phyloP scores from a whole-genome alignment of 2,888 invertebrate genomes.

The Andrena fulva region DNA sequence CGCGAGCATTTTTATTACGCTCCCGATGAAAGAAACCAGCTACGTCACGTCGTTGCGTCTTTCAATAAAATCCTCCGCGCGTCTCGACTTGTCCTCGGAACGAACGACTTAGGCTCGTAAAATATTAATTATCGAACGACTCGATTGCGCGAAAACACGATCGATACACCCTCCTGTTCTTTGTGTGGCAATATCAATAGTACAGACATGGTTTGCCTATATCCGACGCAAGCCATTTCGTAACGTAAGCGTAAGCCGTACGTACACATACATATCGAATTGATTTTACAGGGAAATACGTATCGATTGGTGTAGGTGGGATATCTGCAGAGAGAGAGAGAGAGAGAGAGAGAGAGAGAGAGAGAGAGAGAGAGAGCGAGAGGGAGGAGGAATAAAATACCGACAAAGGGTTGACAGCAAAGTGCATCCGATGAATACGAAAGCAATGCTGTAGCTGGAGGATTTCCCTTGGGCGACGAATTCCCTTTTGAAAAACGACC shows the following conservation, averaged over 20 bases:
- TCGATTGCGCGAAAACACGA: background rate
- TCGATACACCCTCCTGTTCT: background rate
- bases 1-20: background rate
- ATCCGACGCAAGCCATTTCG: background rate
- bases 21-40: background rate
- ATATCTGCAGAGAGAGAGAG: background rate
- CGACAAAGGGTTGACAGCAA: conserved; percentile 9
- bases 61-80: background rate
- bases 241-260: background rate
- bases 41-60: background rate
- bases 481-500: conserved; percentile 28
- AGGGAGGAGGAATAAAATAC: conserved; percentile 12
- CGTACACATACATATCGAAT: background rate
- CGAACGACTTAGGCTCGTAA: background rate
- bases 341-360: too few relatives aligned
- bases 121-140: conserved; percentile 1
- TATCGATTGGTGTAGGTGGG: background rate
- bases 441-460: conserved; percentile 18
- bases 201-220: background rate
- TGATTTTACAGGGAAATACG: conserved; percentile 5
- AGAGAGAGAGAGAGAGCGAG: too few relatives aligned
- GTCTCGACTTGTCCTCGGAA: background rate
- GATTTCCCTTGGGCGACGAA: conserved; percentile 26
- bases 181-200: background rate
- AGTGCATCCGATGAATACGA: conserved; percentile 49